Evolutionary conservation across 2,113 vertebrate genomes (phyloP).

Genomic region (Gallinago jamesoni): DNA sequence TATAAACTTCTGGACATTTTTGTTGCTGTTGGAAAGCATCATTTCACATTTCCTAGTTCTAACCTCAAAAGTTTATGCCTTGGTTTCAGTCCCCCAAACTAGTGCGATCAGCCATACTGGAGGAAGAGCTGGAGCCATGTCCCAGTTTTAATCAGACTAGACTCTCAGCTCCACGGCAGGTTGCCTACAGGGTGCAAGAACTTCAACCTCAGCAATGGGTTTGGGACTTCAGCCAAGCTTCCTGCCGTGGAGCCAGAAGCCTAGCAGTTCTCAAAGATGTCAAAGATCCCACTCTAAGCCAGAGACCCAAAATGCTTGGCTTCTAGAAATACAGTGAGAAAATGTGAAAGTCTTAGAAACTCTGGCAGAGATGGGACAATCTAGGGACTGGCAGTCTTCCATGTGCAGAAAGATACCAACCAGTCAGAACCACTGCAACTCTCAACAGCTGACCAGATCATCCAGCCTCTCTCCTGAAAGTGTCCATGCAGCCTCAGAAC

Average conservation of each 20-base stretch:
- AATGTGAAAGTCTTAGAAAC: background rate
- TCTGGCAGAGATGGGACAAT: background rate
- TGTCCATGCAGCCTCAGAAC: background rate
- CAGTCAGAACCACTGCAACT: background rate
- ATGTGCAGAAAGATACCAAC: background rate
- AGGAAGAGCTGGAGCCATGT: background rate
- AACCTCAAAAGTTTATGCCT: background rate
- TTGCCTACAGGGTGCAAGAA: background rate
- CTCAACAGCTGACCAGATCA: background rate
- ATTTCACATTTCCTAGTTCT: background rate
- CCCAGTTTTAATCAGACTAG: background rate
- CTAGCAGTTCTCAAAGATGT: background rate
- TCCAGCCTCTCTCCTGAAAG: background rate
- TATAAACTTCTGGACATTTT: background rate
- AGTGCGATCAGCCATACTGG: background rate
- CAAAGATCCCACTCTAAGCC: background rate
- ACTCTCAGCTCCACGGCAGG: background rate
- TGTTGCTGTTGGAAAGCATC: constrained; percentile 12
- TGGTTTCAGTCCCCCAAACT: constrained; percentile 8
- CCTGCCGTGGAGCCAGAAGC: background rate
- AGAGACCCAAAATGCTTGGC: background rate
- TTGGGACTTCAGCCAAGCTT: background rate
- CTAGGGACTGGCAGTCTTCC: background rate
- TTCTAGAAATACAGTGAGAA: background rate
- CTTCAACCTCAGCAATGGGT: background rate